Base-by-base conservation (phyloP, 2,888 invertebrate genomes). In the Ptychoptera albimana region DNA sequence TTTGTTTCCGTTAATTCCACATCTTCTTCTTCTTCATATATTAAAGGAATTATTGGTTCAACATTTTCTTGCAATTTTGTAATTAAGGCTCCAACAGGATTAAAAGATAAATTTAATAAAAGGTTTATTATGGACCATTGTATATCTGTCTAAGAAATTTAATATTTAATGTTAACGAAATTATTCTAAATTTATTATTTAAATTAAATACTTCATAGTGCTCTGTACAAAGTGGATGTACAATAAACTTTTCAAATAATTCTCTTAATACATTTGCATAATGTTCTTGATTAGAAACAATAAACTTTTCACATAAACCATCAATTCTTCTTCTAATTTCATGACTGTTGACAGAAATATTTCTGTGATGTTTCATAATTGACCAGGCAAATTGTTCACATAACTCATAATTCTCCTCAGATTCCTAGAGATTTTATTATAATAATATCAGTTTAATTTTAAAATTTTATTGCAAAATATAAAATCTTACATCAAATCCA, bases 51-150 rank as follows among this genome's bases (percentile, higher is more conserved):
- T 7, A 32, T 11, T 32, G 9, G 11, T 32, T 32, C 32, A 7
- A 32, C 9, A n/a, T 32, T 32, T 11, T 32, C 8, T 37, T 10
- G 4, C 30, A 31, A n/a, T 39, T 43, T 12, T 43, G 15, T n/a
- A 35, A 30, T 32, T 10, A 62, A 47, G 4, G 56, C 57, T 4
- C 57, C 60, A 2, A 61, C 55, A 1, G 65, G 64, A 51, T 59
- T 59, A 38, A 59, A 51, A 0, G 71, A 59, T 9, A 71, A 50
- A 47, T 62, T 54, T 2, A 72, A 49, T 5, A 73, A 49, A 11
- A 73, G 58, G 15, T 67, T 66, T 7, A 73, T 48, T 34, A 72
- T 46, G 1, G 65, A 59, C 69, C 71, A 72, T 48, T 70, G 68
- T 1, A 70, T 52, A 51, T 72, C 70, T 37, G 29, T 30, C 23